Percentiles rank a stretch among this genome's conserved stretches.
Evolutionary conservation across 2,113 vertebrate genomes (phyloP).

Genomic region (Lasiurus borealis): DNA sequence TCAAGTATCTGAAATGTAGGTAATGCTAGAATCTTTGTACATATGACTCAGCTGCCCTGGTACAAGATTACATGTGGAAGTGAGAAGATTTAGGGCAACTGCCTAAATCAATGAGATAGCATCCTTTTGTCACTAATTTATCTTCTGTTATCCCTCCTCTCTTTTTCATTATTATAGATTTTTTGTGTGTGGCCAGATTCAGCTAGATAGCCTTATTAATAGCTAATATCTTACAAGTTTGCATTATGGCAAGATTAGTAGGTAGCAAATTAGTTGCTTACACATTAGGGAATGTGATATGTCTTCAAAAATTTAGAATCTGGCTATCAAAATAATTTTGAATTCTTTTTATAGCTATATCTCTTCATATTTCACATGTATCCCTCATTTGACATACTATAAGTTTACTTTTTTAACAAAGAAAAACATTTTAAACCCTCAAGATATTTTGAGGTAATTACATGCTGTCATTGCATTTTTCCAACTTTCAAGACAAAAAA

Average conservation of each 20-base stretch:
- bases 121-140: background rate
- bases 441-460: slow-evolving; percentile 23
- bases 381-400: background rate
- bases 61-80: background rate
- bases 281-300: background rate
- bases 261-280: background rate
- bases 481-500: slow-evolving; percentile 68
- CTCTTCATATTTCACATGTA: slow-evolving; percentile 4
- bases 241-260: background rate
- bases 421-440: slow-evolving; percentile 39
- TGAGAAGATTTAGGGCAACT: background rate
- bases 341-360: background rate
- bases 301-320: background rate
- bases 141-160: background rate
- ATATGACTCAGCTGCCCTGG: background rate
- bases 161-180: background rate
- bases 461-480: slow-evolving; percentile 46
- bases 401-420: background rate
- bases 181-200: background rate
- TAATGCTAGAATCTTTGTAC: background rate
- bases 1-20: background rate
- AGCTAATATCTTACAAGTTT: background rate
- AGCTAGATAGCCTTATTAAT: background rate
- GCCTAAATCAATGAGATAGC: background rate
- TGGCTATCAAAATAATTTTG: background rate